Evolutionary conservation across 2,888 invertebrate species (phyloP).

Genomic region (Pimpla rufipes): DNA sequence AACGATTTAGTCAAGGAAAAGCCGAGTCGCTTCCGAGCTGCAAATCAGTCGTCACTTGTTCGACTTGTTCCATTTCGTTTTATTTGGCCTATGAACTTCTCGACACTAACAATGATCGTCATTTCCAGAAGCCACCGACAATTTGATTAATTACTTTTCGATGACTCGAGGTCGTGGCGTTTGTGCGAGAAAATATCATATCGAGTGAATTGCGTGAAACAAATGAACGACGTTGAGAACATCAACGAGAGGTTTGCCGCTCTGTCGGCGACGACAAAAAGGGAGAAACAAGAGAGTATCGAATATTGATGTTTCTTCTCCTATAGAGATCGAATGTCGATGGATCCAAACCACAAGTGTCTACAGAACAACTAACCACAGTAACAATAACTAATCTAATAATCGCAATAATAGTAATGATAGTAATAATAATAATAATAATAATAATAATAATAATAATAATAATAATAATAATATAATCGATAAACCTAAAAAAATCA

Average conservation of each 20-base stretch:
- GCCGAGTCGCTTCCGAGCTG: conserved; percentile 30
- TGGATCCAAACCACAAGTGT: conserved; percentile 59
- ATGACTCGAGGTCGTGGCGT: too few species aligned
- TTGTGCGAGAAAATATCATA: background rate
- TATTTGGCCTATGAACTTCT: background rate
- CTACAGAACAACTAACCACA: conserved; percentile 47
- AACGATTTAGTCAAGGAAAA: conserved; percentile 27
- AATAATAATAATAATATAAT: conserved; percentile 63
- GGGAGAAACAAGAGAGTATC: background rate
- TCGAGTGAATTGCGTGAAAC: background rate
- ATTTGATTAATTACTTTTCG: background rate
- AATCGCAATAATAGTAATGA: conserved; percentile 30
- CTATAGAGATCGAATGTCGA: conserved; percentile 65
- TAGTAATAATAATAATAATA: conserved; percentile 42
- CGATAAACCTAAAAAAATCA: conserved; percentile 59
- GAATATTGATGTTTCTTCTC: conserved; percentile 20
- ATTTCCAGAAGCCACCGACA: background rate
- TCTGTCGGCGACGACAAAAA: background rate
- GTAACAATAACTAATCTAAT: conserved; percentile 61
- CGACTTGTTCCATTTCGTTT: background rate
- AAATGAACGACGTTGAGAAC: background rate
- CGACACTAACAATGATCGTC: background rate
- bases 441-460: conserved; percentile 65
- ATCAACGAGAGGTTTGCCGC: background rate
- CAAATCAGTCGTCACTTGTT: background rate